Percentiles rank a stretch among this genome's conserved stretches.
Conservation (phyloP, 2,888 invertebrate species). For the Aplocera efformata region DNA sequence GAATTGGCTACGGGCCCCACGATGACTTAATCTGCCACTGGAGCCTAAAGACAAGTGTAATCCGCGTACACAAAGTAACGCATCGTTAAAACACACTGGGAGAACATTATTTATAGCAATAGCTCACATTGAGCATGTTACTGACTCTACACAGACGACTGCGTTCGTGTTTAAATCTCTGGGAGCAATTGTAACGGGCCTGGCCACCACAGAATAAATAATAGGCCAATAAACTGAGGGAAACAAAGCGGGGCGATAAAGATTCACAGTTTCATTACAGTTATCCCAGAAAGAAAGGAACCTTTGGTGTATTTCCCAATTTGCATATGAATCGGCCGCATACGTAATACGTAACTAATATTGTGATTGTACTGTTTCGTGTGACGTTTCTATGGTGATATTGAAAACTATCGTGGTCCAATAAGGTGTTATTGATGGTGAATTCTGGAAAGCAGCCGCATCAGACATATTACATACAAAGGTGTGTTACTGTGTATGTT, state of each 20-base stretch:
- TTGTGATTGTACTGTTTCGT: conserved; percentile 5
- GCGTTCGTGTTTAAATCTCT: conserved; percentile 12
- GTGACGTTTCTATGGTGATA: no score
- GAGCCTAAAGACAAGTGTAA: no score
- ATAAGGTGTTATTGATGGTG: no score
- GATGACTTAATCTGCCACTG: no score
- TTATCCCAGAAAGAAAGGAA: not conserved
- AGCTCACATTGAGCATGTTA: not conserved
- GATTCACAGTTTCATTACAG: conserved; percentile 16
- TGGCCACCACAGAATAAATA: no score
- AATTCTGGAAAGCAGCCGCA: no score
- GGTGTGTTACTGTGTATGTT: no score
- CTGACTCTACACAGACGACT: not conserved
- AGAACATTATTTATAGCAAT: not conserved
- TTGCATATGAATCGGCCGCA: conserved; percentile 11
- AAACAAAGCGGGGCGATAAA: conserved; percentile 16
- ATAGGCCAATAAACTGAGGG: conserved; percentile 17
- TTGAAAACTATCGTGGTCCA: no score
- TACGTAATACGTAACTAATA: conserved; percentile 6
- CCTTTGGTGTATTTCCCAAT: not conserved
- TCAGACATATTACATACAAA: no score
- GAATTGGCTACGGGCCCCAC: no score
- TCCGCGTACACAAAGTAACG: no score
- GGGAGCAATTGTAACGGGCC: conserved; percentile 12
- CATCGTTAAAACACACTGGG: no score